Conservation (phyloP, 2,888 invertebrate genomes). For the Lottia scabra region DNA sequence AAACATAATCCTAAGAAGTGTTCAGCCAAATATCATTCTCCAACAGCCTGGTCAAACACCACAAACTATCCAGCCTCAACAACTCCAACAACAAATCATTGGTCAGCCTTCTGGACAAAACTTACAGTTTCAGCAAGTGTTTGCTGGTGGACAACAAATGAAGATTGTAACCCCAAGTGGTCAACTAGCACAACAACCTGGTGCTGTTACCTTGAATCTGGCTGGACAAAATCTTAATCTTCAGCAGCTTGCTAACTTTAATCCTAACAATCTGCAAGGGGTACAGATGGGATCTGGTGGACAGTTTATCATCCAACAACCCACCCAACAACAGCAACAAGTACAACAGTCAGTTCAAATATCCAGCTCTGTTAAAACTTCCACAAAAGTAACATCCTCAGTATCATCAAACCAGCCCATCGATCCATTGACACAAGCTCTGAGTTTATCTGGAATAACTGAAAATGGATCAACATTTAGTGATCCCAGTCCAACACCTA, state of each 20-base stretch:
- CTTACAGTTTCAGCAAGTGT: slow-evolving; percentile 30
- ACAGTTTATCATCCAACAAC: slow-evolving; percentile 24
- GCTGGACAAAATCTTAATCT: slow-evolving; percentile 50
- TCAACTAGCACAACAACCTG: slow-evolving; percentile 24
- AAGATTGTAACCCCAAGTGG: slow-evolving; percentile 10
- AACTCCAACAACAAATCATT: slow-evolving; percentile 26
- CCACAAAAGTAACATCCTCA: background rate
- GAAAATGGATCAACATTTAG: background rate
- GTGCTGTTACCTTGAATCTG: slow-evolving; percentile 48
- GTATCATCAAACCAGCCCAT: background rate
- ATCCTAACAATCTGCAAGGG: slow-evolving; percentile 28
- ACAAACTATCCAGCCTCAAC: slow-evolving; percentile 10
- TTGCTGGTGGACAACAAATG: slow-evolving; percentile 19
- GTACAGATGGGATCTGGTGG: slow-evolving; percentile 24
- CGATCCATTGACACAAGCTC: slow-evolving; percentile 17
- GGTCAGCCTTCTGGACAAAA: slow-evolving; percentile 18
- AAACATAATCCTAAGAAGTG: slow-evolving; percentile 44
- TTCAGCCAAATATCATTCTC: slow-evolving; percentile 37
- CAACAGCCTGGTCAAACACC: slow-evolving; percentile 25
- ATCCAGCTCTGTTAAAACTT: background rate
- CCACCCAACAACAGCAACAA: slow-evolving; percentile 27
- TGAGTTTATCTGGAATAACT: slow-evolving; percentile 23
- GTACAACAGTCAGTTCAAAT: slow-evolving; percentile 25
- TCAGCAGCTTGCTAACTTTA: slow-evolving; percentile 36
- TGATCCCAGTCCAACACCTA: background rate